Base-by-base conservation (phyloP, 1,140 invertebrate species). In the Mactra quadrangularis region DNA sequence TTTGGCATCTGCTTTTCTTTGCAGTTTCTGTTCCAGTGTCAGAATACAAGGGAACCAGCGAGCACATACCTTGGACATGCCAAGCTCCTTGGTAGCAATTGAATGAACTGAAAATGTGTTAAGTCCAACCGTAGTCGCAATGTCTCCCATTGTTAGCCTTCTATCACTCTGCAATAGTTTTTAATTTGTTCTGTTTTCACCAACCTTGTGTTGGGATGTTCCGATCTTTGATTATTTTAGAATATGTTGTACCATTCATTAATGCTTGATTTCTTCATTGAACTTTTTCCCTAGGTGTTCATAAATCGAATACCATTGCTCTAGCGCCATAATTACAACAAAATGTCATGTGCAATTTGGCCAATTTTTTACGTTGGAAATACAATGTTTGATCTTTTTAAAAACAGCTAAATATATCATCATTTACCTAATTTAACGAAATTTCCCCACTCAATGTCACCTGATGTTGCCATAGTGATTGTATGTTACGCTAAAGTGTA, bases 11-110 rank as follows among this genome's bases (percentile, higher is more conserved):
- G 25, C 47, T 19, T 52, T 35, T 41, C 35, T 47, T 11, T 41
- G 68, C 22, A 9, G 29, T 53, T 66, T 38, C 25, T 68, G 64
- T 57, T 72, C 31, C 19, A 55, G 15, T 25, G 52, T 72, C 2
- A 72, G 31, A 53, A 72, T 19, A 9, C 41, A 27, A 41, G 70
- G 52, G 13, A 53, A 53, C 29, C 52, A 72, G 11, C 52, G 31
- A 55, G 70, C 47, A 35, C 70, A 72, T 25, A 72, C 70, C 29
- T 72, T 72, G 6, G 47, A 25, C 70, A 53, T 72, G 31, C 70
- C 70, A 22, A 53, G 50, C 52, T 72, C 33, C 27, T 6, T 72
- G 11, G 70, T 55, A 29, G 31, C 31, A 3, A 72, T 55, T 25
- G 9, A 35, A 72, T 72, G 70, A 4, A 72, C 70, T 55, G 70